Evolutionary conservation across 2,113 vertebrate genomes (phyloP), one percentile per base, ranked within the genome.

Genomic region (Taurulus bubalis): DNA sequence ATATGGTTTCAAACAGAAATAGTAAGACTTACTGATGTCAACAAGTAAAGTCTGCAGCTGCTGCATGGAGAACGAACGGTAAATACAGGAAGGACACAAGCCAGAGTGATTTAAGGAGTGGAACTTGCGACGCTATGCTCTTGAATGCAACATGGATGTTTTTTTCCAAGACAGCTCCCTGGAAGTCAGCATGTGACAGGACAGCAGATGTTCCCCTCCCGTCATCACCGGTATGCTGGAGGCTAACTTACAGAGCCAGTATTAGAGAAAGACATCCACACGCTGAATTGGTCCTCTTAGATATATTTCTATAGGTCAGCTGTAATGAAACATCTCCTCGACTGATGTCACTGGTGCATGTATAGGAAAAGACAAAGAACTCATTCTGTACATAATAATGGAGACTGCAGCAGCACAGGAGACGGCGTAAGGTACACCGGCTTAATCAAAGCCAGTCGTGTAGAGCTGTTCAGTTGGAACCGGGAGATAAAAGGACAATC

Each of bases 21-120:
- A 72, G 40, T 60, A 3, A 68, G 45, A 73, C 66, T 66, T 66
- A 58, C 60, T 30, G 42, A 47, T 56, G 12, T 34, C 42, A 71
- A 71, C 64, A 76, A 58, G 38, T 68, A 28, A 79, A 82, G 65
- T 71, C 56, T 71, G 42, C 62, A 83, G 71, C 55, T 78, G 51
- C 40, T 75, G 59, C 42, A 55, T 3, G 2, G 28, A 58, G 32
- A 8, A 70, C 30, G 24, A 65, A 34, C 11, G 2, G 28, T 67
- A 59, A 66, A 73, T 18, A 66, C 15, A 58, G 77, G 26, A 8
- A 63, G n/a, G 55, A 36, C 22, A 16, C 1, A 8, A 78, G 26
- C 59, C 26, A 58, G 15, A 32, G 24, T 3, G 8, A 32, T 32
- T 79, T 24, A n/a, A 65, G 15, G 36, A 58, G n/a, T 20, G 20